Conservation (phyloP, 2,113 vertebrate species). For the Archocentrus centrarchus region DNA sequence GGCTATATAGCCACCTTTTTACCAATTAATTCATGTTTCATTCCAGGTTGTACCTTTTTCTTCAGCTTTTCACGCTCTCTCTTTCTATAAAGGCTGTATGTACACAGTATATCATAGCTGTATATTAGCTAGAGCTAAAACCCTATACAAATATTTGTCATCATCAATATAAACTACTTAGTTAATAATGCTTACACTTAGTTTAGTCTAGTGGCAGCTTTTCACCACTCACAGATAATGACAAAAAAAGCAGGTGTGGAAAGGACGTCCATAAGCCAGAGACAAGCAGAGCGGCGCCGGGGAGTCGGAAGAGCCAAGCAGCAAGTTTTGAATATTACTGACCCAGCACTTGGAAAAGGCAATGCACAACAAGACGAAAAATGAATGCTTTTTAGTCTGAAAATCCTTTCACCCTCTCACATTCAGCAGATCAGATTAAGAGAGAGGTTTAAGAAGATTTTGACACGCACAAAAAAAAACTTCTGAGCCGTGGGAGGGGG, state of each 20-base stretch:
- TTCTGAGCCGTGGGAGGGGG: constrained; percentile 94
- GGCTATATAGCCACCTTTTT: not conserved
- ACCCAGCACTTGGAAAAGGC: constrained; percentile 97
- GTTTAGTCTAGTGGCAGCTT: constrained; percentile 62
- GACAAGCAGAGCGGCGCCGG: constrained; percentile 48
- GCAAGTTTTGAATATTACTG: constrained; percentile 99
- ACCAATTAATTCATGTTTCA: not conserved
- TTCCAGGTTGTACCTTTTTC: not conserved
- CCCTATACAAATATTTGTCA: constrained; percentile 53
- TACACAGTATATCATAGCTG: constrained; percentile 23
- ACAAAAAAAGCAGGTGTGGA: constrained; percentile 58
- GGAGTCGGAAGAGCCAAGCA: constrained; percentile 81
- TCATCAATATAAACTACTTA: constrained; percentile 49
- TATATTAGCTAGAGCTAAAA: constrained; percentile 12
- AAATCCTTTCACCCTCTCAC: constrained; percentile 99
- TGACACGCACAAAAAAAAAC: constrained; percentile 87
- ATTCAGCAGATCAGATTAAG: constrained; percentile 99
- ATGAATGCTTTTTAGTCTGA: constrained; percentile 96
- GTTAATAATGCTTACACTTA: constrained; percentile 69
- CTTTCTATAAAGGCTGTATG: constrained; percentile 8
- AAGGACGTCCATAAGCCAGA: constrained; percentile 67
- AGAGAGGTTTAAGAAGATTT: constrained; percentile 99
- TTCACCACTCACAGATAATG: constrained; percentile 63
- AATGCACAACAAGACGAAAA: constrained; percentile 96
- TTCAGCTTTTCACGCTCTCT: not conserved